These are phyloP conservation scores for Rhinopomastus cyanomelas DNA, from an alignment of 2,113 vertebrate species.

Conservation along the genomic window DNA sequence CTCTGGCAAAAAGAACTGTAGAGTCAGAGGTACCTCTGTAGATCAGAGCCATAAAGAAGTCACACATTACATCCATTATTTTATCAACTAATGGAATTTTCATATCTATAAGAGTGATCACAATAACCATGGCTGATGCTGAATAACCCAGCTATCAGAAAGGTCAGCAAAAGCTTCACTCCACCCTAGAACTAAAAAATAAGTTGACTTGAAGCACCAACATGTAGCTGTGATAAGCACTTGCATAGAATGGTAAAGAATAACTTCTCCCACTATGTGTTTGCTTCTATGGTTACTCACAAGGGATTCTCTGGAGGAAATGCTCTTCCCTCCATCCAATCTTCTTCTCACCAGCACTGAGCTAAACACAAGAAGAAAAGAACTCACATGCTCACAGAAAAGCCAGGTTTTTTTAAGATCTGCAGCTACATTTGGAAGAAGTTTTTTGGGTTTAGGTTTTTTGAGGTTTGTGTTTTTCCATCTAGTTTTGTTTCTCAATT, in stretches of 20 bases:
- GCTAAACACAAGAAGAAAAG: not conserved
- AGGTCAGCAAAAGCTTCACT: not conserved
- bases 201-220: not conserved
- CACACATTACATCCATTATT: not conserved
- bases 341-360: not conserved
- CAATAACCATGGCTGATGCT: not conserved
- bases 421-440: not conserved
- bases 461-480: not conserved
- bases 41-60: not conserved
- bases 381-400: no score
- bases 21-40: not conserved
- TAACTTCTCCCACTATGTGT: not conserved
- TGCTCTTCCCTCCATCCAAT: fast-evolving
- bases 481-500: not conserved
- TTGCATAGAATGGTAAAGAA: not conserved
- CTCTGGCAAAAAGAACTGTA: not conserved
- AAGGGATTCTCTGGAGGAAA: not conserved
- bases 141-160: not conserved
- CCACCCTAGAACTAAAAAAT: not conserved
- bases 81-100: not conserved
- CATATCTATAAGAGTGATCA: not conserved
- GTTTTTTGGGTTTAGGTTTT: no score
- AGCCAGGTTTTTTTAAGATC: not conserved
- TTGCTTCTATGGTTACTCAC: not conserved
- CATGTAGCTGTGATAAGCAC: not conserved